Conservation (phyloP, 2,113 vertebrate species). For the Oriolus oriolus region DNA sequence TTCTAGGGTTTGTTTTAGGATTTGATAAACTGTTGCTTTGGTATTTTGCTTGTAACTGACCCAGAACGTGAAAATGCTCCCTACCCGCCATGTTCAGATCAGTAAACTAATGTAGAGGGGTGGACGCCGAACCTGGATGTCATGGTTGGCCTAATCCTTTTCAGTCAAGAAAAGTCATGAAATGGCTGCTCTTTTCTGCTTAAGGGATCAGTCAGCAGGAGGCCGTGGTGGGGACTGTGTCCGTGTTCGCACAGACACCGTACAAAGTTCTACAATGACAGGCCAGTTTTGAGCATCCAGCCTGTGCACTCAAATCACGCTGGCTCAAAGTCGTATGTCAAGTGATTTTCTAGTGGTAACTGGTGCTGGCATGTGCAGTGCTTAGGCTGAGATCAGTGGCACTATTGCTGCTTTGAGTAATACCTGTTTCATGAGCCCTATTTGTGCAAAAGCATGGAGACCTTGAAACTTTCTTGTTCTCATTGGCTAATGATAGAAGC, state of each 20-base stretch:
- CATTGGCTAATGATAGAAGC: background rate
- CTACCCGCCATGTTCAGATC: background rate
- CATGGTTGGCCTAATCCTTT: background rate
- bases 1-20: background rate
- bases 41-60: background rate
- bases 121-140: background rate
- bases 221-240: too few relatives aligned
- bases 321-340: accelerated
- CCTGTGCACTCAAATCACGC: background rate
- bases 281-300: background rate
- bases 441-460: background rate
- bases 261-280: background rate
- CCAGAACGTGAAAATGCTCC: background rate
- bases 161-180: background rate
- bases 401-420: background rate
- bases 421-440: background rate
- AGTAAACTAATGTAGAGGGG: background rate
- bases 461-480: background rate
- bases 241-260: accelerated
- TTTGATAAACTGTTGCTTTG: background rate
- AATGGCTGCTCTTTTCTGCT: background rate
- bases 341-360: background rate
- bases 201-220: background rate
- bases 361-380: background rate
- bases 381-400: background rate